These are phyloP conservation scores for Cyanistes caeruleus DNA, from an alignment of 2,113 vertebrate genomes.

Conservation along the genomic window DNA sequence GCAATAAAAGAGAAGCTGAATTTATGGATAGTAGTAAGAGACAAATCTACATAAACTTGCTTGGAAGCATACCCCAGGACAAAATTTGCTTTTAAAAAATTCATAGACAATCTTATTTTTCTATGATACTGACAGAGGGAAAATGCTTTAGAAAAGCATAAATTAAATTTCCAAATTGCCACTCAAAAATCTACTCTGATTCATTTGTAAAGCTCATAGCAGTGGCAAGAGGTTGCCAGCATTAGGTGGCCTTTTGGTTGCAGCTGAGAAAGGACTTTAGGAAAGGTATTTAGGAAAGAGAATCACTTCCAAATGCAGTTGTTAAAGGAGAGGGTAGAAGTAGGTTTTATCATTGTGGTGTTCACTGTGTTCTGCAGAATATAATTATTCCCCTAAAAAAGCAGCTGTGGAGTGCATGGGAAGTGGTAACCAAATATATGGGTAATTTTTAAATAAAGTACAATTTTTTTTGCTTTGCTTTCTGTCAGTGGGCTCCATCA, in stretches of 20 bases:
- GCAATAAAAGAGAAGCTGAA: not conserved
- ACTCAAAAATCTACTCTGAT: not conserved
- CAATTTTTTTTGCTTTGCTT: not conserved
- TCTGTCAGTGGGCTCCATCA: not conserved
- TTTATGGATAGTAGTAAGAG: not conserved
- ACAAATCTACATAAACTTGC: not conserved
- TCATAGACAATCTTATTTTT: not conserved
- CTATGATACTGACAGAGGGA: not conserved
- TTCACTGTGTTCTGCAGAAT: not conserved
- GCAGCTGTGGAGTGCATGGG: not conserved
- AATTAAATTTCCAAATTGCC: not conserved
- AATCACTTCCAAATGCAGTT: not conserved
- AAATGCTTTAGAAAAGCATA: not conserved
- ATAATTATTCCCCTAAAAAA: not conserved
- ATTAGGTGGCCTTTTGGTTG: not conserved
- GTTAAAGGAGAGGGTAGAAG: not conserved
- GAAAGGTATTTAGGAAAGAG: not conserved
- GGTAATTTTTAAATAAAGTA: not conserved
- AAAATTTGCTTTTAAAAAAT: not conserved
- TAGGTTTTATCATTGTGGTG: rapidly evolving
- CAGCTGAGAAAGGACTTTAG: not conserved
- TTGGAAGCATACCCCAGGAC: not conserved
- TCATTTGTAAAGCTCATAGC: not conserved
- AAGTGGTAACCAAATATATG: not conserved
- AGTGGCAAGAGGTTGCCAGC: not conserved